A percentile compares a stretch with the other conserved stretches of the same genome.
These are phyloP conservation scores for Ectemnius cavifrons DNA, from an alignment of 2,888 invertebrate species.

Conservation along the genomic window DNA sequence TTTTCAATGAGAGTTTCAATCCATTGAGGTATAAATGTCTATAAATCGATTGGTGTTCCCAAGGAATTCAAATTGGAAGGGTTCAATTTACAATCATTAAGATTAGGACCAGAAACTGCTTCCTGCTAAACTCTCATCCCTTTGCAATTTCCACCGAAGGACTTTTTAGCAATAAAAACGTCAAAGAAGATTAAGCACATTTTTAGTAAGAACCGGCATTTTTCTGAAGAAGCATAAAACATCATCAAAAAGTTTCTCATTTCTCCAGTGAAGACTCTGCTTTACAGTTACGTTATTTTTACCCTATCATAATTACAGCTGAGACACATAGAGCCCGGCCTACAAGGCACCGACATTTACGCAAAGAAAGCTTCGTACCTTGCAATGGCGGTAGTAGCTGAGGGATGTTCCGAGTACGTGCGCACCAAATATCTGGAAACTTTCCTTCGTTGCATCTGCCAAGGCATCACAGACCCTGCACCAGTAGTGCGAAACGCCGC, in stretches of 20 bases:
- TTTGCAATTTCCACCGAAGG: too few relatives aligned
- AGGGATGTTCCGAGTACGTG: slow-evolving; percentile 89
- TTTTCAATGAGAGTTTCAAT: too few relatives aligned
- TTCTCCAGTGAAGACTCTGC: background rate
- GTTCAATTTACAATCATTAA: too few relatives aligned
- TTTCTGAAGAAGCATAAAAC: too few relatives aligned
- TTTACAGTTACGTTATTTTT: slow-evolving; percentile 34
- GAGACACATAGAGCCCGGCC: slow-evolving; percentile 82
- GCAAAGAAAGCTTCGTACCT: slow-evolving; percentile 86
- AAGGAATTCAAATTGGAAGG: too few relatives aligned
- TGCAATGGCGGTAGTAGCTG: slow-evolving; percentile 86
- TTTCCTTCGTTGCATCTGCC: slow-evolving; percentile 85
- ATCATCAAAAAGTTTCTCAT: background rate
- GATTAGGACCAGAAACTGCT: too few relatives aligned
- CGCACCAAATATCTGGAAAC: slow-evolving; percentile 84
- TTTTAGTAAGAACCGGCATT: too few relatives aligned
- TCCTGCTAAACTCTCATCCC: too few relatives aligned
- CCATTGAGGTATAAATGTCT: too few relatives aligned
- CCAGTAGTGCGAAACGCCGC: slow-evolving; percentile 86
- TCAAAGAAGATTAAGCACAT: too few relatives aligned
- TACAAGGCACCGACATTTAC: slow-evolving; percentile 82
- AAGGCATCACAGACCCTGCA: slow-evolving; percentile 83
- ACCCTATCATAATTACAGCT: slow-evolving; percentile 71
- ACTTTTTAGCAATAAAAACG: too few relatives aligned
- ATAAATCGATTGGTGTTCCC: too few relatives aligned